Conservation (phyloP, 2,888 invertebrate genomes). For the Heliconius charithonia region DNA sequence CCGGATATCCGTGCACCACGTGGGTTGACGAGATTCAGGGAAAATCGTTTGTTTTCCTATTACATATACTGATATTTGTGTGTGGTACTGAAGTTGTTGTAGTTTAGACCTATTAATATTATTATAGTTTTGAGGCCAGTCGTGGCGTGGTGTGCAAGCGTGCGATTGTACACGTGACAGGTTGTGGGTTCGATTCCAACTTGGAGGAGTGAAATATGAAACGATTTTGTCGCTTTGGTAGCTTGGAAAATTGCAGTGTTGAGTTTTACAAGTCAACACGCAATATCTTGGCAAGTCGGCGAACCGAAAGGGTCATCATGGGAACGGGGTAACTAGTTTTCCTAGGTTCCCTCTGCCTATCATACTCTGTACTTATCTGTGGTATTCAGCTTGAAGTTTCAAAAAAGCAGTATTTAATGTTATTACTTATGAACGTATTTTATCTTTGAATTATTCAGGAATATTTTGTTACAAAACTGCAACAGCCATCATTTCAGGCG, state of each 20-base stretch:
- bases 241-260: no score
- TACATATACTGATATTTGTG: background rate
- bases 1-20: constrained; percentile 7
- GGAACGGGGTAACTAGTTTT: background rate
- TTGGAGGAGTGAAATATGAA: no score
- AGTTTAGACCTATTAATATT: no score
- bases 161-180: no score
- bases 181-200: no score
- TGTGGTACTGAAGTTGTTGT: background rate
- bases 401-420: background rate
- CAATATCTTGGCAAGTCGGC: no score
- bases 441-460: background rate
- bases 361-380: no score
- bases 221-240: no score
- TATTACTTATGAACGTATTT: background rate
- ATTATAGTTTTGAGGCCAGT: no score
- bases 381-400: background rate
- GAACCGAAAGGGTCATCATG: background rate
- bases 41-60: background rate
- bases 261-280: no score
- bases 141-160: no score
- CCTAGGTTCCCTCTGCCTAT: background rate
- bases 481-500: background rate
- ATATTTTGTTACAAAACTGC: background rate
- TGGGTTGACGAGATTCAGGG: background rate